Evolutionary conservation across 1,140 invertebrate genomes (phyloP), one percentile per base, ranked within the genome.

Genomic region (Hydropsyche tenuis): DNA sequence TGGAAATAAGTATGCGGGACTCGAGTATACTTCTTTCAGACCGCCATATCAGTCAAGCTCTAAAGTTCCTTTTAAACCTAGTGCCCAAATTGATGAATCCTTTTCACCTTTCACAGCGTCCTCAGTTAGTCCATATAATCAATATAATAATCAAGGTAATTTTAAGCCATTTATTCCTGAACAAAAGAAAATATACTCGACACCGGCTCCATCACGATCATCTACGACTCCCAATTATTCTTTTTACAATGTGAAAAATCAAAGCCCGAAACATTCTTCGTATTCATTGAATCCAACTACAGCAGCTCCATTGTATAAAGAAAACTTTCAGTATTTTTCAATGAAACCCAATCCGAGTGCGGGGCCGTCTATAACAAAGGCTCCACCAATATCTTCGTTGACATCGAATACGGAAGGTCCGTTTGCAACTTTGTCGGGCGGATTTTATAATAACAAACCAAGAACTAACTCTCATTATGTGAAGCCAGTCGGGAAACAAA

Each of bases 361-460:
- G 4, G 25, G 46, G 25, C 81, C 82, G 78, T 80, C 84, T 27
- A 85, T 86, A 51, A 86, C 85, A 62, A 86, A 86, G 82, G 81
- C 83, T 77, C 85, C 85, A n/a, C 85, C 84, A 5, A 86, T 86
- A 77, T 86, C 85, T 6, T 81, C 82, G 3, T 79, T 86, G 16
- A 79, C 79, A 51, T 75, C 71, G 12, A 81, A 79, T 48, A 82
- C 81, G 77, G 82, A 84, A 74, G 82, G 83, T 42, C 83, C 83
- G 12, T 86, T 83, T 78, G 71, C 82, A 5, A 79, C 86, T 16
- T 82, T 86, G 45, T 81, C 85, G 77, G 87, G 87, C 45, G 87
- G 86, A 42, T 88, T 88, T 81, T 87, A 83, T 69, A 88, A 88
- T 78, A 87, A 86, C 72, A 78, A 78, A 70, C 79, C 79, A 69